Conservation (phyloP, 2,113 vertebrate genomes). For the Campylomormyrus tamandua region DNA sequence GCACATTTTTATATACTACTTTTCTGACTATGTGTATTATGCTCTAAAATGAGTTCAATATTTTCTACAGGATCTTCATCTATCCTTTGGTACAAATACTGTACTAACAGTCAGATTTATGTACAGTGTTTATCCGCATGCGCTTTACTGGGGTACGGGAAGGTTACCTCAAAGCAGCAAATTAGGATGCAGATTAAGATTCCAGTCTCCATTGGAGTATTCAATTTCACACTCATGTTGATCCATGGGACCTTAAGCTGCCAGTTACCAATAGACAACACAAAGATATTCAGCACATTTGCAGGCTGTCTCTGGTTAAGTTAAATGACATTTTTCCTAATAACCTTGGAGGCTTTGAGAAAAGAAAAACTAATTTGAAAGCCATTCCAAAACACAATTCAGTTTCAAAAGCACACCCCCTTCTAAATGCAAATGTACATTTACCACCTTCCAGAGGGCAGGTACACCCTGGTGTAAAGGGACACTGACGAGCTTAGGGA, state of each 20-base stretch:
- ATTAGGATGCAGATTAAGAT: neutral
- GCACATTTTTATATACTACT: neutral
- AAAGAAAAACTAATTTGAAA: neutral
- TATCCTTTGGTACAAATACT: neutral
- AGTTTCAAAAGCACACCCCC: neutral
- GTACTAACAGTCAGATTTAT: neutral
- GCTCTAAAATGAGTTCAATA: neutral
- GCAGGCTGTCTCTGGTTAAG: neutral
- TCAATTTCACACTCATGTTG: neutral
- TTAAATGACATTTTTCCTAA: neutral
- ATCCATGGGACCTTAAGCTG: neutral
- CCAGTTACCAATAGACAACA: neutral
- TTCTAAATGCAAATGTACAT: neutral
- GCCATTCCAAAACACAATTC: neutral
- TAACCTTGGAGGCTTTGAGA: neutral
- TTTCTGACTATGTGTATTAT: neutral
- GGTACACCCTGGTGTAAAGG: neutral
- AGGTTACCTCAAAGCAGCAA: neutral
- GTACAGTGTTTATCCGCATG: neutral
- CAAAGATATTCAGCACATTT: neutral
- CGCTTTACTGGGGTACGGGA: neutral
- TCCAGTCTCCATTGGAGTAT: neutral
- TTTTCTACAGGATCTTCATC: neutral
- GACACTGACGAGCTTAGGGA: neutral
- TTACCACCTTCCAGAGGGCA: neutral